Base-by-base conservation (phyloP, 2,888 invertebrate genomes). In the Agrilus mali region DNA sequence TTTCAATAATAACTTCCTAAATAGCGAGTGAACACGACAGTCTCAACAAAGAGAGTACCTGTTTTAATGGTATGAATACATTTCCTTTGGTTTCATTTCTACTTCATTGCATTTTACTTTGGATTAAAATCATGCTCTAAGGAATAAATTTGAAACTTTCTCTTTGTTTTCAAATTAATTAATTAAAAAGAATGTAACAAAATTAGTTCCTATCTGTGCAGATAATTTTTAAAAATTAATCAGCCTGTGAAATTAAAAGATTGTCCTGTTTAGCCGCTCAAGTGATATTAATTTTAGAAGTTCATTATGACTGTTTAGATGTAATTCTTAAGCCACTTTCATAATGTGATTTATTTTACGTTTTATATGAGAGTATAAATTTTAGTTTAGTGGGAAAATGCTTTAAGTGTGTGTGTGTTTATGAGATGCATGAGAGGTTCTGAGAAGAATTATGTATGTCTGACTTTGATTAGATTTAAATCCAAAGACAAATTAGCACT, bases 1-100 rank as follows among this genome's bases (percentile, higher is more conserved):
- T 47, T 41, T 27, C 27, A 27, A 27, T 27, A 27, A 27, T 27
- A 27, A 27, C 27, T 27, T 27, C 27, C 27, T 27, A 27, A 56
- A 59, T 59, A 60, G 65, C 65, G 67, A 66, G 66, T 67, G 67
- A 65, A 64, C 65, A 66, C 66, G 67, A 66, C 66, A 65, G 65
- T 65, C 27, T 27, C 8, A 8, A 59, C 51, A 44, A 47, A 27
- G 27, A 27, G 27, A 10, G 10, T 27, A 27, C 8, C 27, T 10
- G 10, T 27, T 27, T 27, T 27, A 27, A 27, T 10, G 27, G 27
- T 27, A 27, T 27, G 27, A 27, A 27, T 10, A 27, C 27, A 3
- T 27, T 27, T 4, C 10, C 2, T 27, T 44, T 41, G 31, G 31
- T 33, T 40, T 38, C 10, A 33, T 36, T 34, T 27, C 27, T 44